These are phyloP conservation scores for Rhodeus uyekii DNA, from an alignment of 2,797 vertebrate species.

Conservation along the genomic window DNA sequence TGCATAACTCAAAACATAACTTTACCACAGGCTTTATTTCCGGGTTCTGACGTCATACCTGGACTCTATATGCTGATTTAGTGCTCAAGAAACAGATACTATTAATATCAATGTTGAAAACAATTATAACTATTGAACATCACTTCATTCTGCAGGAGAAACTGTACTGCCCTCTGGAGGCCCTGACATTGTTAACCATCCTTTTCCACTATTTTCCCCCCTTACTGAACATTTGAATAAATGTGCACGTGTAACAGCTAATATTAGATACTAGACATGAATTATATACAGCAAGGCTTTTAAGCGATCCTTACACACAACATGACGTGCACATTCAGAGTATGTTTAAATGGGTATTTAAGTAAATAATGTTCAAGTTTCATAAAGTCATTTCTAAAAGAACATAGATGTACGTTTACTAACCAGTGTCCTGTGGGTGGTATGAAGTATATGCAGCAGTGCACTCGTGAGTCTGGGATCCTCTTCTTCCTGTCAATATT, in stretches of 20 bases:
- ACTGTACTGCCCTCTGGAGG: slow-evolving; percentile 28
- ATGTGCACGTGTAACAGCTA: not conserved
- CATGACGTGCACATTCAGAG: no score
- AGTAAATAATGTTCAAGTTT: not conserved
- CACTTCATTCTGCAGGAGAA: not conserved
- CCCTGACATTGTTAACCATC: not conserved
- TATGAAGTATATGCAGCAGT: slow-evolving; percentile 99
- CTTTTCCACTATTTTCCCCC: not conserved
- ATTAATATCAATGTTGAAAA: not conserved
- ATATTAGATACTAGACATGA: not conserved
- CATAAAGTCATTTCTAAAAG: not conserved
- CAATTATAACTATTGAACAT: not conserved
- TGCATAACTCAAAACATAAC: no score
- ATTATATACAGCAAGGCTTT: not conserved
- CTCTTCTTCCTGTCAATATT: slow-evolving; percentile 94
- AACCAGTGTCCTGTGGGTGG: slow-evolving; percentile 97
- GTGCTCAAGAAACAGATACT: not conserved
- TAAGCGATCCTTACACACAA: not conserved
- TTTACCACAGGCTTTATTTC: not conserved
- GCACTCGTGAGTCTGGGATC: slow-evolving; percentile 93
- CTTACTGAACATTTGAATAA: not conserved
- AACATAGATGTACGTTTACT: slow-evolving; percentile 48
- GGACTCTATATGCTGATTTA: not conserved
- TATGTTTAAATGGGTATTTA: not conserved
- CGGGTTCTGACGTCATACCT: not conserved